Conservation (phyloP, 35 echinoderm and acorn worm species). For the Nesometra sesokonis region DNA sequence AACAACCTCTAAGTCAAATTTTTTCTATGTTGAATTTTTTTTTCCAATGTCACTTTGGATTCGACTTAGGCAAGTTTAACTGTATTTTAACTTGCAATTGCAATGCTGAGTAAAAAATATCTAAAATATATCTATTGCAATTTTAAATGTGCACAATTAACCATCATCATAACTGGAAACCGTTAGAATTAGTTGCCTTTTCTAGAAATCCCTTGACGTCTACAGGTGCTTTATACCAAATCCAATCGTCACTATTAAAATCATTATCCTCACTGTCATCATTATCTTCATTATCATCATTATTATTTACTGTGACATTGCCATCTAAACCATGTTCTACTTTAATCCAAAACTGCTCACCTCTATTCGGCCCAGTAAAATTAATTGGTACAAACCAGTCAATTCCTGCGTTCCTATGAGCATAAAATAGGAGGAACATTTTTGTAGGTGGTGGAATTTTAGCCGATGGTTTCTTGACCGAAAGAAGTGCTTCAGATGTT, state of each 20-base stretch:
- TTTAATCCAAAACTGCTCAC: slow-evolving; percentile 44
- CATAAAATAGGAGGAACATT: slow-evolving; percentile 28
- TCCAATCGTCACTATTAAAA: slow-evolving; percentile 23
- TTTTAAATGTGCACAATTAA: not conserved
- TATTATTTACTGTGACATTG: not conserved
- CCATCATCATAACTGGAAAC: not conserved
- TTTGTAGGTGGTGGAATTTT: slow-evolving; percentile 28
- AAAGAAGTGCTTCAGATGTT: slow-evolving; percentile 22
- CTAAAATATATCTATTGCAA: too few species aligned
- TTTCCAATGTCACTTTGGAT: too few species aligned
- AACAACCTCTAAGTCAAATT: too few species aligned
- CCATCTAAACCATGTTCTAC: slow-evolving; percentile 10
- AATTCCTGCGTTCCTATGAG: slow-evolving; percentile 35
- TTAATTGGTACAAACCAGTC: slow-evolving; percentile 42
- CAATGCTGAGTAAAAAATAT: too few species aligned
- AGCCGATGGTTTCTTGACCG: slow-evolving; percentile 1
- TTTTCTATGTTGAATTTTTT: too few species aligned
- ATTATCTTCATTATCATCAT: not conserved
- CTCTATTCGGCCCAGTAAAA: slow-evolving; percentile 40
- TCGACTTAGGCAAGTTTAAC: too few species aligned
- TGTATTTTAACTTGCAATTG: too few species aligned
- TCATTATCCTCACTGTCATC: not conserved
- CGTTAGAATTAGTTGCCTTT: not conserved
- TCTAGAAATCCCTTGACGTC: slow-evolving; percentile 51
- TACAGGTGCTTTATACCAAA: slow-evolving; percentile 54